Evolutionary conservation across 2,113 vertebrate genomes (phyloP), one percentile per base, ranked within the genome.

Genomic region (Prietella phreatophila): DNA sequence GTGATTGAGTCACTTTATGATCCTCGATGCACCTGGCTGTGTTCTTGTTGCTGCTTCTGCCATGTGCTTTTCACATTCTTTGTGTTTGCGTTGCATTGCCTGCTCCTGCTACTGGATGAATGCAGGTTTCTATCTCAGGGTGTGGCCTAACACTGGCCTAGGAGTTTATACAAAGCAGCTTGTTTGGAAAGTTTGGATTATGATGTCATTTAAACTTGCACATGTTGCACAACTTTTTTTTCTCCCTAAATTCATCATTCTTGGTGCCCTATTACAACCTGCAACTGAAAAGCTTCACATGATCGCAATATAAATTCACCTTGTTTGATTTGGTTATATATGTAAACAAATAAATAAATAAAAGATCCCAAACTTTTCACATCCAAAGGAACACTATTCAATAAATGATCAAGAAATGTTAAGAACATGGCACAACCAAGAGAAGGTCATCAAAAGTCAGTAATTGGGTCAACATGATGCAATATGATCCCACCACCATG

Each of bases 1-100:
- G 36, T 30, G 87, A 88, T 36, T 60, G 50, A 78, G 71, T 85
- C 39, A 17, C 19, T 11, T 85, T 82, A 33, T 75, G 63, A 85
- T 9, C 25, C 78, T 82, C 4, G 17, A 58, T 11, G 60, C n/a
- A 53, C 84, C 60, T 19, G 80, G 50, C 15, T 58, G 47, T 58
- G 19, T 82, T 87, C 47, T 71, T 76, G 39, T 73, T 55, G 14
- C 20, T 53, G 30, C 19, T 50, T 86, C 75, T 53, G 25, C 13
- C 50, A 80, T 86, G 36, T 25, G 14, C 61, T 42, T 79, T 83
- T 58, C 27, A 83, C 81, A 47, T 58, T 84, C 1, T 82, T 85
- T 76, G 78, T 78, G 58, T 83, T 88, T 75, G 17, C n/a, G 15
- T 20, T 4, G 82, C 39, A 58, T 80, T 88, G 78, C 73, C 39